These are phyloP conservation scores for Philaethria dido DNA, from an alignment of 2,888 invertebrate genomes.

Conservation along the genomic window DNA sequence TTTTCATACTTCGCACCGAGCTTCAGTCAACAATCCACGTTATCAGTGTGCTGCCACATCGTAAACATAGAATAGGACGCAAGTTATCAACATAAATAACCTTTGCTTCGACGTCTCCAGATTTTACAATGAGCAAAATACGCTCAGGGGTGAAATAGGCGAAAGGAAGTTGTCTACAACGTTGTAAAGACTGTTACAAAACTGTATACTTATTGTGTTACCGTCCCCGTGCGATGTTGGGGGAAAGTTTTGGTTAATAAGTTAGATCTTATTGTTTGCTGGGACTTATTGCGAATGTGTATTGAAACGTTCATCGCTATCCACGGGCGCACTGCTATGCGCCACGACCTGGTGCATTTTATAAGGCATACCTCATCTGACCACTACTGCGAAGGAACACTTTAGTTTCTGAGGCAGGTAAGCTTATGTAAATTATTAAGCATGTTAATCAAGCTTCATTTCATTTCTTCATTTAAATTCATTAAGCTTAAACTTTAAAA, in stretches of 20 bases:
- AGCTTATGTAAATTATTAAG: conserved; percentile 10
- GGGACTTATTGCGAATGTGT: conserved; percentile 82
- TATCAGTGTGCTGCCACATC: conserved; percentile 54
- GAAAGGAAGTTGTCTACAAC: conserved; percentile 30
- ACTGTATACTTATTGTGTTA: conserved; percentile 70
- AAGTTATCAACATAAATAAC: conserved; percentile 44
- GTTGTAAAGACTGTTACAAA: conserved; percentile 54
- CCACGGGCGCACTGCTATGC: conserved; percentile 89
- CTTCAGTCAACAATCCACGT: conserved; percentile 56
- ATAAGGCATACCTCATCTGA: conserved; percentile 91
- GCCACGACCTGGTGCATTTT: conserved; percentile 88
- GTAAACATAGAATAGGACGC: conserved; percentile 52
- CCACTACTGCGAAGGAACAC: conserved; percentile 88
- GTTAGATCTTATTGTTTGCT: conserved; percentile 67
- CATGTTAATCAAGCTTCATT: too few relatives aligned
- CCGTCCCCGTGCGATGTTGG: conserved; percentile 75
- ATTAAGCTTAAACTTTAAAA: too few relatives aligned
- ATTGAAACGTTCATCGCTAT: conserved; percentile 83
- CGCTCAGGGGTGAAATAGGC: conserved; percentile 78
- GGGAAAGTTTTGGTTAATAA: conserved; percentile 73
- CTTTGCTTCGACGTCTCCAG: conserved; percentile 44
- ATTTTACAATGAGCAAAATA: conserved; percentile 72
- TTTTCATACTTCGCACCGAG: conserved; percentile 67
- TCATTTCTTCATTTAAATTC: too few relatives aligned
- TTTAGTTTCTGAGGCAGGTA: conserved; percentile 60